Percentiles rank a stretch among this genome's conserved stretches.
Evolutionary conservation across 2,113 vertebrate genomes (phyloP).

Genomic region (Cranoglanis bouderius): DNA sequence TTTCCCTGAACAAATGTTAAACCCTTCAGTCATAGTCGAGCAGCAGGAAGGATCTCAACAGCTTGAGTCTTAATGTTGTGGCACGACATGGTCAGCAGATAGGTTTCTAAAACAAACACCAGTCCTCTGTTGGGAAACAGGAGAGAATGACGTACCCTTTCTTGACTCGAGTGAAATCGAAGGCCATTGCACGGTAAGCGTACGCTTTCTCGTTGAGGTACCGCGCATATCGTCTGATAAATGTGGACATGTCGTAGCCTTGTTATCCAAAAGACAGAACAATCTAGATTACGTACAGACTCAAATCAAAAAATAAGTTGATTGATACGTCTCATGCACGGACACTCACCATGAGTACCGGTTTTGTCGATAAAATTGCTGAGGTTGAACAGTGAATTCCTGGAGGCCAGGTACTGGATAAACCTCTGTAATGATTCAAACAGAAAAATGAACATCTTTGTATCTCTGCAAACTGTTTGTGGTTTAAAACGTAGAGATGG

Average conservation of each 20-base stretch:
- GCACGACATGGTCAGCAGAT: neutral
- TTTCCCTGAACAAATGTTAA: neutral
- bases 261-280: conserved; percentile 25
- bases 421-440: conserved; percentile 82
- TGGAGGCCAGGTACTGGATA: conserved; percentile 98
- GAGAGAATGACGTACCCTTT: conserved; percentile 82
- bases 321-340: neutral
- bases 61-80: neutral
- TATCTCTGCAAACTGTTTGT: neutral
- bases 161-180: conserved; percentile 98
- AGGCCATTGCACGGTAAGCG: conserved; percentile 98
- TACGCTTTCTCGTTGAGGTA: conserved; percentile 99
- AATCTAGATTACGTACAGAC: neutral
- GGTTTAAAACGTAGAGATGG: neutral
- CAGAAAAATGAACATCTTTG: neutral
- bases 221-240: conserved; percentile 95
- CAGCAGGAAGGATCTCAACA: neutral
- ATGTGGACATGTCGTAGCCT: conserved; percentile 97
- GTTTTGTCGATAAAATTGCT: conserved; percentile 99
- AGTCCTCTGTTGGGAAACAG: neutral
- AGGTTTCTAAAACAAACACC: conserved; percentile 7
- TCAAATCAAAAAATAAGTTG: neutral
- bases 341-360: conserved; percentile 89
- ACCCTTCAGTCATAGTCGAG: neutral
- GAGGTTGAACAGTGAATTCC: conserved; percentile 97